Conservation (phyloP, 2,888 invertebrate genomes). For the Synergus umbraculus region DNA sequence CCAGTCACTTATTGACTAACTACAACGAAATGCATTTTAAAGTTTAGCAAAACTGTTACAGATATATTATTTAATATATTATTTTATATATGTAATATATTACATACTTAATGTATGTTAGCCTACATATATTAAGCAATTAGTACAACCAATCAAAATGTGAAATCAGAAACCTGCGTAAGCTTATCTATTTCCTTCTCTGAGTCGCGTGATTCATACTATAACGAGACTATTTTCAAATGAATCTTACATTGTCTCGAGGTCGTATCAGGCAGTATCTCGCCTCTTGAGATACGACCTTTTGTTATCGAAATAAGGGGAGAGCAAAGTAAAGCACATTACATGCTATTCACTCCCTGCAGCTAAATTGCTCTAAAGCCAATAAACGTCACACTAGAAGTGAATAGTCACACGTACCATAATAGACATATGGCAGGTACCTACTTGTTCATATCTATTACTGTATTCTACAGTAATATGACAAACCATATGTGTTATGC, state of each 20-base stretch:
- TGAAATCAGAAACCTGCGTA: too few species aligned
- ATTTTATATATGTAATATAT: too few species aligned
- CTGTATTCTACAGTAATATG: background rate
- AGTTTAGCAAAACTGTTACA: too few species aligned
- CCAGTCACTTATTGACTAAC: background rate
- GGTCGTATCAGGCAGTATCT: conserved; percentile 38
- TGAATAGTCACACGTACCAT: conserved; percentile 34
- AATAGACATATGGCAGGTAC: conserved; percentile 14
- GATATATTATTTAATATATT: too few species aligned
- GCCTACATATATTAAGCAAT: too few species aligned
- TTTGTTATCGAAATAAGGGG: conserved; percentile 26
- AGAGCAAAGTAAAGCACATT: conserved; percentile 9
- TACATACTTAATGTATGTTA: too few species aligned
- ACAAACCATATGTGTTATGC: conserved; percentile 15
- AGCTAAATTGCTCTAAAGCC: conserved; percentile 32
- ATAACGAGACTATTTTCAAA: conserved; percentile 6
- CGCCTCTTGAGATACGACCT: conserved; percentile 22
- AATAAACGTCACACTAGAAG: conserved; percentile 18
- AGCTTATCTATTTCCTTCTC: background rate
- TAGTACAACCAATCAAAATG: too few species aligned
- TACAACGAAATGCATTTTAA: too few species aligned
- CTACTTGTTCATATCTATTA: background rate
- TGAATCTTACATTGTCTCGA: conserved; percentile 35
- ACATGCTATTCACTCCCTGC: conserved; percentile 18
- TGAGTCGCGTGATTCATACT: background rate